A percentile compares a stretch with the other conserved stretches of the same genome.
phyloP scores from a whole-genome alignment of 92 coral and sea anemone genomes.

The Galaxea fascicularis region DNA sequence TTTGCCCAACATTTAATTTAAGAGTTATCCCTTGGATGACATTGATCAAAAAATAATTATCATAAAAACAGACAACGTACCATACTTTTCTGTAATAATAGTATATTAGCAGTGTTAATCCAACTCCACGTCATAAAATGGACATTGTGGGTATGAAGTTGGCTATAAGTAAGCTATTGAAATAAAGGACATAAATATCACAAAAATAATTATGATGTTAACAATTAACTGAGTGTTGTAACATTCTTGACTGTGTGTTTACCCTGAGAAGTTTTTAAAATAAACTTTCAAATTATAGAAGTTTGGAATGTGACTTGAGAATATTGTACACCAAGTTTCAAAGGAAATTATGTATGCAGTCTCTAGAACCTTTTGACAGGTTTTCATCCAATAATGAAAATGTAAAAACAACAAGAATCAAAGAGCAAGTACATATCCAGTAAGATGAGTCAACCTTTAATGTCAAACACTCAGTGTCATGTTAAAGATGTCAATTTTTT shows the following conservation, averaged over 20 bases:
- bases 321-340: too few relatives aligned
- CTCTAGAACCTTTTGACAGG: too few relatives aligned
- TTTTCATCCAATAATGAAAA: too few relatives aligned
- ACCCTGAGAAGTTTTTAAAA: not conserved
- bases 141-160: not conserved
- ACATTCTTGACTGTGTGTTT: not conserved
- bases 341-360: too few relatives aligned
- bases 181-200: not conserved
- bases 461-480: not conserved
- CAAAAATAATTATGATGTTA: too few relatives aligned
- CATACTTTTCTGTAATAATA: too few relatives aligned
- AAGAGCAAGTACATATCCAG: too few relatives aligned
- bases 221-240: not conserved
- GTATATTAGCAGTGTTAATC: not conserved
- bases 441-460: too few relatives aligned
- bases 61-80: not conserved
- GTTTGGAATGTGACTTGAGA: not conserved
- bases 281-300: not conserved
- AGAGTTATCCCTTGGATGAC: too few relatives aligned
- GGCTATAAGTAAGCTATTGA: not conserved
- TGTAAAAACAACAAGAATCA: too few relatives aligned
- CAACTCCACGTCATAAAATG: not conserved
- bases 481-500: not conserved
- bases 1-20: too few relatives aligned
- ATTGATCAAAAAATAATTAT: too few relatives aligned